Evolutionary conservation across 2,888 invertebrate genomes (phyloP), one percentile per base, ranked within the genome.

Genomic region (Drosophila colorata): DNA sequence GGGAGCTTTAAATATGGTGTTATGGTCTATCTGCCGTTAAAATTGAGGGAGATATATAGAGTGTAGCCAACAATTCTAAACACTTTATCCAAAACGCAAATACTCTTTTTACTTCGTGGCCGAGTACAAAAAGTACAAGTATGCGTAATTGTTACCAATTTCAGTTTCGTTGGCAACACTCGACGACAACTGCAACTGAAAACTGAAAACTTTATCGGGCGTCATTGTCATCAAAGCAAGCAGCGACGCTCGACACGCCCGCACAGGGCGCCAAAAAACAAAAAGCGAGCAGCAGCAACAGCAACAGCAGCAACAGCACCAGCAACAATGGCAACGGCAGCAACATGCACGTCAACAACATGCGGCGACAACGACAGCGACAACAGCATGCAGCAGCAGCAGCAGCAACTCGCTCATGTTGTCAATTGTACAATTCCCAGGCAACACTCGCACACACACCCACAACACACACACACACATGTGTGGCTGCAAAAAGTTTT

Each of bases 271-370:
- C 85, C 78, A 71, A 76, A 81, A 84, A 82, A 78, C 76, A 78
- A 80, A 56, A 60, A 64, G 18, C 49, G 51, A 53, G 16, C 56
- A 52, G 14, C 53, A 69, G 25, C 25, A 25, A 4, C 31, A 38
- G 53, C 64, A 74, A n/a, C 38, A 41, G 14, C 65, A 55, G 18
- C 38, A 44, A 37, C 60, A 57, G 33, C 48, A 51, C 40, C 47
- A 57, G 23, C 47, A 55, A n/a, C 60, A 70, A 63, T 33, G 33
- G 33, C 33, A 33, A 71, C 83, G 51, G 77, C 77, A 67, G 74
- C 88, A 83, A 67, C 78, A 82, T 76, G 71, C 83, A 88, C 72
- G 83, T 88, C 88, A 86, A 86, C 84, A 82, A 74, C 83, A 88
- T 88, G 83, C 69, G 88, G 88, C 78, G 71, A 66, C 69, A 65